Evolutionary conservation across 1,140 invertebrate species (phyloP).

Genomic region (Listronotus bonariensis): DNA sequence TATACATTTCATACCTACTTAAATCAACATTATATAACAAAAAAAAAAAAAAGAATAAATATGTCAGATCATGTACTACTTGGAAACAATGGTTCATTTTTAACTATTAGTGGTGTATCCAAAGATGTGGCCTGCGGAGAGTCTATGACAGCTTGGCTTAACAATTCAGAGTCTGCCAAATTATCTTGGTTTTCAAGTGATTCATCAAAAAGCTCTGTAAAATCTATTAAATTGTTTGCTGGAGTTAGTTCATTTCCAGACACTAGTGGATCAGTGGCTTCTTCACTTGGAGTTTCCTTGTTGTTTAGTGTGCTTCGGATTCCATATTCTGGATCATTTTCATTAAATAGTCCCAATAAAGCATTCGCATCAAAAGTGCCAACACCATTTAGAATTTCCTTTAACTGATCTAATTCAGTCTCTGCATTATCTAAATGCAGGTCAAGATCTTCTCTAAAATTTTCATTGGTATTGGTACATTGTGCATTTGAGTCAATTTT

Average conservation of each 20-base stretch:
- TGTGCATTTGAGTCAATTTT: background rate
- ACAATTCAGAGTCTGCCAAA: constrained; percentile 4
- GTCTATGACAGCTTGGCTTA: background rate
- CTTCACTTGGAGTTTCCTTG: constrained; percentile 10
- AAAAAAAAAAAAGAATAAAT: too few relatives aligned
- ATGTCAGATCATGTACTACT: constrained; percentile 5
- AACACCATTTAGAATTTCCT: constrained; percentile 70
- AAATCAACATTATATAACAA: too few relatives aligned
- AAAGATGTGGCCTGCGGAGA: constrained; percentile 14
- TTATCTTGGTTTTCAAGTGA: constrained; percentile 29
- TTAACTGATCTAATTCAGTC: constrained; percentile 72
- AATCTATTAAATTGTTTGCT: constrained; percentile 36
- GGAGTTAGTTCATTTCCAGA: too few relatives aligned
- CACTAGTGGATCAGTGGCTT: constrained; percentile 16
- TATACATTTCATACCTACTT: too few relatives aligned
- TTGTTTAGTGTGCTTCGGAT: background rate
- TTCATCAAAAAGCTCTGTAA: constrained; percentile 46
- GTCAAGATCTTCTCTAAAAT: constrained; percentile 71
- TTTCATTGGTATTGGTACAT: background rate
- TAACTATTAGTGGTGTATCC: constrained; percentile 41
- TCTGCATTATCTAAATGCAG: constrained; percentile 76
- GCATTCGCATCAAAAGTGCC: constrained; percentile 74
- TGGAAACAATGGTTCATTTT: constrained; percentile 36
- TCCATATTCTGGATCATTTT: constrained; percentile 13
- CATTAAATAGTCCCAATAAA: constrained; percentile 61